Evolutionary conservation across 2,888 invertebrate species (phyloP).

Genomic region (Stenodema calcarata): DNA sequence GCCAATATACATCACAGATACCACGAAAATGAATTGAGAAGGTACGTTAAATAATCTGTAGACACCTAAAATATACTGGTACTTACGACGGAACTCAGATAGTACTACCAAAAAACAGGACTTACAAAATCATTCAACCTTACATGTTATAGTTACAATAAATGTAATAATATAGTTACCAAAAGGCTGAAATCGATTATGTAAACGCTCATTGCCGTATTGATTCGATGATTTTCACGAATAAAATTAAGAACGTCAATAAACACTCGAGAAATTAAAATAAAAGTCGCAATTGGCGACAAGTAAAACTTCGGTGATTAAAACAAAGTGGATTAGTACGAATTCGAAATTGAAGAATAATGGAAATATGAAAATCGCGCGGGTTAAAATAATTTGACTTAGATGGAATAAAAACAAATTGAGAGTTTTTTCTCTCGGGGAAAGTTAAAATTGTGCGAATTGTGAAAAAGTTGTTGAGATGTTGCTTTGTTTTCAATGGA

Average conservation of each 20-base stretch:
- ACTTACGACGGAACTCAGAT: too few relatives aligned
- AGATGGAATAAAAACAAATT: not conserved
- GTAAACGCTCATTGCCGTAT: constrained; percentile 22
- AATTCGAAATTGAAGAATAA: not conserved
- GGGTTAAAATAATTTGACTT: not conserved
- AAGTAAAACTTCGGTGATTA: not conserved
- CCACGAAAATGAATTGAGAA: too few relatives aligned
- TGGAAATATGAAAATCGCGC: not conserved
- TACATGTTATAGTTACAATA: too few relatives aligned
- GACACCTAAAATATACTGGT: too few relatives aligned
- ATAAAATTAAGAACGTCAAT: not conserved
- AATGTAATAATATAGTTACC: constrained; percentile 1
- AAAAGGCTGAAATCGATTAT: constrained; percentile 38
- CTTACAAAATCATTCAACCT: too few relatives aligned
- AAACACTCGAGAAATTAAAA: not conserved
- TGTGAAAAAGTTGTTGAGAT: not conserved
- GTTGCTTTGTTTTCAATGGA: not conserved
- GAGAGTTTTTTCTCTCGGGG: not conserved
- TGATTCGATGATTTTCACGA: not conserved
- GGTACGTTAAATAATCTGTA: too few relatives aligned
- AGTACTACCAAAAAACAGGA: too few relatives aligned
- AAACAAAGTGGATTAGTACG: not conserved
- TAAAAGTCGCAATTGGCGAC: not conserved
- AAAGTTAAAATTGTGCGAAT: not conserved
- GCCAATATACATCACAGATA: too few relatives aligned